A percentile compares a stretch with the other conserved stretches of the same genome.
Conservation (phyloP, 2,113 vertebrate genomes). For the Grus americana region DNA sequence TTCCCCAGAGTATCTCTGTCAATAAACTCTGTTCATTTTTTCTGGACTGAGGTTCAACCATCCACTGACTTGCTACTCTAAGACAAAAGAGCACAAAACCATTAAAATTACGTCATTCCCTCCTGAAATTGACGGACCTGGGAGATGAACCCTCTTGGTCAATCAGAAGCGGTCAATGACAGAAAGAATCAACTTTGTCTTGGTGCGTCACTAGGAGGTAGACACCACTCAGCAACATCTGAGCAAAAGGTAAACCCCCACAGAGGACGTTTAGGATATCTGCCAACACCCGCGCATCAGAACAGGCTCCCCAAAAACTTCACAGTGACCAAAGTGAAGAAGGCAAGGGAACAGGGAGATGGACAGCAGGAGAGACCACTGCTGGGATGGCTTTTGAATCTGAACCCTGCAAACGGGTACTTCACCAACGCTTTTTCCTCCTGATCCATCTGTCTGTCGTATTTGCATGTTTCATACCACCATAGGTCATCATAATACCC, state of each 20-base stretch:
- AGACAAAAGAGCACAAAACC: background rate
- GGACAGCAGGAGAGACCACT: background rate
- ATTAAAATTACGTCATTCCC: background rate
- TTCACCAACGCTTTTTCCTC: background rate
- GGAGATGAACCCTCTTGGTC: background rate
- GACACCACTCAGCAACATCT: background rate
- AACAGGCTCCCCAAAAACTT: background rate
- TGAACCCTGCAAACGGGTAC: background rate
- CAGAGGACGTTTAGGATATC: background rate
- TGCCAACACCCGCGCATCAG: background rate
- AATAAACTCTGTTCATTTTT: background rate
- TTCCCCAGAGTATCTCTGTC: background rate
- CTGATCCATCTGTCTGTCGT: background rate
- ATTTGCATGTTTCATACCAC: background rate
- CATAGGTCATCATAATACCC: background rate
- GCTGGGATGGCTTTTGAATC: background rate
- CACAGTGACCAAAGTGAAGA: background rate
- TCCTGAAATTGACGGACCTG: background rate
- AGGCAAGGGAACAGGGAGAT: background rate
- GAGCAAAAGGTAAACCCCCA: background rate
- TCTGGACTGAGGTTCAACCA: background rate
- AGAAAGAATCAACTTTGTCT: background rate
- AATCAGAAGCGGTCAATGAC: background rate
- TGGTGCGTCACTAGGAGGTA: background rate
- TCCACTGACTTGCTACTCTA: background rate